Conservation (phyloP, 1,140 invertebrate species). For the Leptinotarsa defecta region DNA sequence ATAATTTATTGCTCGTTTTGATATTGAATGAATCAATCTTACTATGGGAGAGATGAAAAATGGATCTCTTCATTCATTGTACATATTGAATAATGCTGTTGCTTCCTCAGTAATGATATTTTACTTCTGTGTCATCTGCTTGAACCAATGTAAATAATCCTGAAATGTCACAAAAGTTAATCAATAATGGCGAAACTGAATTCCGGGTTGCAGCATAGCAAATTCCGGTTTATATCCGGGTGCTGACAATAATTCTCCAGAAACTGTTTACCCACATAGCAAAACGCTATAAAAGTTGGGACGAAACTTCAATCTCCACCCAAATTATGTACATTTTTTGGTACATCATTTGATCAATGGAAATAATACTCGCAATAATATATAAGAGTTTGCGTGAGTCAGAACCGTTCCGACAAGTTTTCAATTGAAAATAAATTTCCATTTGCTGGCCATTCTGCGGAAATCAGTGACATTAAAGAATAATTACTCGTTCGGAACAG, state of each 20-base stretch:
- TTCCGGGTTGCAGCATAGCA: constrained; percentile 13
- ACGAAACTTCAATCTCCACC: not conserved
- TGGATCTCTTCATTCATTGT: too few species aligned
- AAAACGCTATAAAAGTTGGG: constrained; percentile 20
- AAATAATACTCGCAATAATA: not conserved
- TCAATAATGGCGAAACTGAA: constrained; percentile 19
- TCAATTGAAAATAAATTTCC: too few species aligned
- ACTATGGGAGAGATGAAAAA: too few species aligned
- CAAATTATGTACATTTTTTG: constrained; percentile 20
- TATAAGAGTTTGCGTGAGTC: too few species aligned
- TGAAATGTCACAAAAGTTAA: constrained; percentile 13
- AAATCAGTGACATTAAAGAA: too few species aligned
- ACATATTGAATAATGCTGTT: too few species aligned
- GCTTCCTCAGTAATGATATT: too few species aligned
- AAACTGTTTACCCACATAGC: constrained; percentile 25
- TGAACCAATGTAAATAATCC: not conserved
- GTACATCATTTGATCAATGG: constrained; percentile 1
- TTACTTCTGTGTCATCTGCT: not conserved
- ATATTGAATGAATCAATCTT: too few species aligned
- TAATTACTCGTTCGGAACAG: too few species aligned
- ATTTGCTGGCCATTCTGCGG: too few species aligned
- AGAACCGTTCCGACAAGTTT: too few species aligned
- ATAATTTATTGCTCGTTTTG: too few species aligned
- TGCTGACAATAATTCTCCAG: constrained; percentile 21
- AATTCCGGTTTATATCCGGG: constrained; percentile 28